Percentiles rank a stretch among this genome's conserved stretches.
These are phyloP conservation scores for Calliopum simillimum DNA, from an alignment of 2,888 invertebrate genomes.

Conservation along the genomic window DNA sequence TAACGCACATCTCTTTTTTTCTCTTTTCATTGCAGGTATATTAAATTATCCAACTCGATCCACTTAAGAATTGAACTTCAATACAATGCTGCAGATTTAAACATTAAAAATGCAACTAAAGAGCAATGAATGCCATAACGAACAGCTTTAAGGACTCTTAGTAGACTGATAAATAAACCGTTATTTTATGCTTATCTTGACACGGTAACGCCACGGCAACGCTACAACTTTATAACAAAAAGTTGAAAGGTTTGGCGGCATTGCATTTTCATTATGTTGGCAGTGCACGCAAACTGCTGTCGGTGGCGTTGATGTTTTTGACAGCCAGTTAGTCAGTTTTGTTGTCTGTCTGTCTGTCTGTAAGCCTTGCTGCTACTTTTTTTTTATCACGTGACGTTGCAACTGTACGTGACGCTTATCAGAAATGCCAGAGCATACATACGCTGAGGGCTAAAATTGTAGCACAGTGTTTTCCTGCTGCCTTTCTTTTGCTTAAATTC, in stretches of 20 bases:
- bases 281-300: constrained; percentile 18
- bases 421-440: constrained; percentile 21
- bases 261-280: constrained; percentile 24
- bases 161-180: constrained; percentile 22
- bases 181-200: constrained; percentile 32
- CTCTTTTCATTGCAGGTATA: constrained; percentile 31
- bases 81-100: background rate
- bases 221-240: background rate
- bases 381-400: constrained; percentile 21
- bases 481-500: constrained; percentile 2
- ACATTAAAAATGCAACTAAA: background rate
- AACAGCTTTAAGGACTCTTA: background rate
- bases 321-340: background rate
- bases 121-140: background rate
- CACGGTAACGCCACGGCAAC: background rate
- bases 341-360: background rate
- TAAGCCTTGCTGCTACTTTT: background rate
- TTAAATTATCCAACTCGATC: background rate
- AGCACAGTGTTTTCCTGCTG: constrained; percentile 12
- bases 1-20: background rate
- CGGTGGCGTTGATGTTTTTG: background rate
- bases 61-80: background rate
- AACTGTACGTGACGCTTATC: constrained; percentile 32
- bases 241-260: background rate
- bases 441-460: constrained; percentile 20